A percentile compares a stretch with the other conserved stretches of the same genome.
These are phyloP conservation scores for Varanus komodoensis DNA, from an alignment of 2,113 vertebrate genomes.

Conservation along the genomic window DNA sequence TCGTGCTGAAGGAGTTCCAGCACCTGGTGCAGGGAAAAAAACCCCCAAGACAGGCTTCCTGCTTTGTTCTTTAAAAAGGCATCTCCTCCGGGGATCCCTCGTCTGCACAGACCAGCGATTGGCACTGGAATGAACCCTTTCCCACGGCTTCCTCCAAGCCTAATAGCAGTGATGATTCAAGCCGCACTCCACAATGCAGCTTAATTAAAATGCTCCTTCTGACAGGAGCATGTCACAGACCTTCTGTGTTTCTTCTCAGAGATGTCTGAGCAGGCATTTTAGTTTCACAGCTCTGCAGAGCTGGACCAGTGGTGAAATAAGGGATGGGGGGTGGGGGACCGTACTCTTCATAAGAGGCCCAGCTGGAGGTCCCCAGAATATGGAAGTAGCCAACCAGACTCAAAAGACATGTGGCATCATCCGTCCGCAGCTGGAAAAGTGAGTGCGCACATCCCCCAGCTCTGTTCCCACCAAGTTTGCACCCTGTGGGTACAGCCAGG, in stretches of 20 bases:
- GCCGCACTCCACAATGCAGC: background rate
- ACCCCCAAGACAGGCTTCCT: too few relatives aligned
- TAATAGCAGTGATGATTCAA: constrained; percentile 4
- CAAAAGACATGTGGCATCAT: background rate
- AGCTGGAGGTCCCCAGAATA: background rate
- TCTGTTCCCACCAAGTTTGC: background rate
- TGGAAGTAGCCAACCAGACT: background rate
- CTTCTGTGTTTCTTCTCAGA: background rate
- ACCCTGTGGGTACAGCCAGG: background rate
- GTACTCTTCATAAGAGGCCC: background rate
- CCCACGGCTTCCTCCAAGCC: background rate
- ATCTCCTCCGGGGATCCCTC: background rate
- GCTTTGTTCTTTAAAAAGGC: background rate
- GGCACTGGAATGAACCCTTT: background rate
- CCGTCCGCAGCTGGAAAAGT: too few relatives aligned
- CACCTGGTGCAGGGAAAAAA: too few relatives aligned
- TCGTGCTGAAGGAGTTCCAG: too few relatives aligned
- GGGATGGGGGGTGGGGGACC: background rate
- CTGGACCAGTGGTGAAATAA: background rate
- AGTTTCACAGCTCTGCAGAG: background rate
- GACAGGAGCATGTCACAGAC: background rate
- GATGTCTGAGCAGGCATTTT: background rate
- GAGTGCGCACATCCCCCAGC: background rate
- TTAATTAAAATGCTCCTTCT: constrained; percentile 32
- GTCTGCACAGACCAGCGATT: background rate